Conservation (phyloP, 53 echinoderm and acorn worm species). For the Holothuria scabra region DNA sequence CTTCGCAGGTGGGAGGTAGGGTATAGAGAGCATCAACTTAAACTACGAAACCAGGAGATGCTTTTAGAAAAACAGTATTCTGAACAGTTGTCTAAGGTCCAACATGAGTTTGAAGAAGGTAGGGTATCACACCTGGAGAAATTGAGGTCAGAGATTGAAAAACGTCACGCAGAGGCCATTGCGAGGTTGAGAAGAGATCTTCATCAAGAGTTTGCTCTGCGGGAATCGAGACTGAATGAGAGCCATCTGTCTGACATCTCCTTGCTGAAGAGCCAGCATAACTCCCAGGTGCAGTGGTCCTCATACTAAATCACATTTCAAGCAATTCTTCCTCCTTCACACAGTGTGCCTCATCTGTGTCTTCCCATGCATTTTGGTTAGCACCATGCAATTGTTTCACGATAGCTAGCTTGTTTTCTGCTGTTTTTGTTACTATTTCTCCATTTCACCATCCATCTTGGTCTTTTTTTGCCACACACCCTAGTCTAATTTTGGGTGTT, state of each 20-base stretch:
- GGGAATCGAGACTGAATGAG: slow-evolving; percentile 63
- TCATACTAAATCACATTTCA: slow-evolving; percentile 65
- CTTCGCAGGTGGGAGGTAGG: slow-evolving; percentile 91
- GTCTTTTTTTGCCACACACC: too few species aligned
- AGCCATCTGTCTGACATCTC: slow-evolving; percentile 87
- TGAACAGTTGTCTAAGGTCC: slow-evolving; percentile 55
- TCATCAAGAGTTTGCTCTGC: slow-evolving; percentile 72
- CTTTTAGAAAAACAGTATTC: slow-evolving; percentile 68
- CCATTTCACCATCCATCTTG: too few species aligned
- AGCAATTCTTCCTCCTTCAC: neutral
- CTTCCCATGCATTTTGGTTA: too few species aligned
- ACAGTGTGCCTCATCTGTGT: too few species aligned
- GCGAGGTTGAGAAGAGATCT: slow-evolving; percentile 77
- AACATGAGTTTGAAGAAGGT: slow-evolving; percentile 64
- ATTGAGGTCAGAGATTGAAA: slow-evolving; percentile 83
- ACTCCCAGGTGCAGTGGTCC: slow-evolving; percentile 98
- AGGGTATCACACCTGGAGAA: slow-evolving; percentile 73
- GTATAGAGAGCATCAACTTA: slow-evolving; percentile 85
- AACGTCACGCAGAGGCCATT: slow-evolving; percentile 87
- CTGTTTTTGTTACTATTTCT: neutral
- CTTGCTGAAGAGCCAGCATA: slow-evolving; percentile 84
- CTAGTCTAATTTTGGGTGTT: too few species aligned
- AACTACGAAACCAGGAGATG: slow-evolving; percentile 77
- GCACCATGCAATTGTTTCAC: too few species aligned
- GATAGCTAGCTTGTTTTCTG: neutral